These are phyloP conservation scores for Drosophila greeni DNA, from an alignment of 2,888 invertebrate species.

Conservation along the genomic window DNA sequence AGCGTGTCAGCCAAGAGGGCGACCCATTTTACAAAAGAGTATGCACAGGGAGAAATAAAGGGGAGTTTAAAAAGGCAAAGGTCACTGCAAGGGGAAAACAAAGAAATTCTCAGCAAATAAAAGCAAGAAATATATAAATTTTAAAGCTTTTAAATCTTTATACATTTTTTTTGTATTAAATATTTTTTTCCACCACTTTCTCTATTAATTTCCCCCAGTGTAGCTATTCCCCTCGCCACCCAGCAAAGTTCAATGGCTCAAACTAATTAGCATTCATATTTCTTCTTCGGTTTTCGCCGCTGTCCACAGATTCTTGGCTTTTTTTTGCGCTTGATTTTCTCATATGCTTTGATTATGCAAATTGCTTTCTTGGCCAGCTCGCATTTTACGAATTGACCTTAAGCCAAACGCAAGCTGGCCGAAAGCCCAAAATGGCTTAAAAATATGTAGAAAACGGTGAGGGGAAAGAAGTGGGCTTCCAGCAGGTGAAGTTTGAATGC, in stretches of 20 bases:
- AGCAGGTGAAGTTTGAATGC: neutral
- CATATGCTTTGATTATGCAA: slow-evolving; percentile 41
- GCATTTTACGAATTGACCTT: slow-evolving; percentile 32
- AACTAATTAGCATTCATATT: slow-evolving; percentile 42
- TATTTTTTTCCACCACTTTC: too few relatives aligned
- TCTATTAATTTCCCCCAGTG: slow-evolving; percentile 1
- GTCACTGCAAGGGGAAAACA: neutral
- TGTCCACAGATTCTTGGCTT: slow-evolving; percentile 18
- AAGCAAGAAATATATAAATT: neutral
- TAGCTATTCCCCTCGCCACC: neutral
- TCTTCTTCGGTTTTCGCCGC: slow-evolving; percentile 29
- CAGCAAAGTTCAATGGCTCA: slow-evolving; percentile 46
- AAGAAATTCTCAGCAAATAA: neutral
- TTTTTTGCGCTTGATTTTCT: slow-evolving; percentile 21
- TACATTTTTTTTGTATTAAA: too few relatives aligned
- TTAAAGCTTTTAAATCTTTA: neutral
- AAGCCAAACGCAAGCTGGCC: slow-evolving; percentile 10
- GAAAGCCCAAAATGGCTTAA: slow-evolving; percentile 3
- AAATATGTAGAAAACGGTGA: slow-evolving; percentile 3
- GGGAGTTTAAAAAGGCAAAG: too few relatives aligned
- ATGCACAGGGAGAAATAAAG: neutral
- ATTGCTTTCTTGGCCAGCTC: slow-evolving; percentile 30
- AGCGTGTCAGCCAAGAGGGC: slow-evolving; percentile 45
- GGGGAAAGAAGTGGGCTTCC: neutral
- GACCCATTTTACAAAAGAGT: slow-evolving; percentile 31